Evolutionary conservation across 2,888 invertebrate species (phyloP).

Genomic region (Cotesia congregata): DNA sequence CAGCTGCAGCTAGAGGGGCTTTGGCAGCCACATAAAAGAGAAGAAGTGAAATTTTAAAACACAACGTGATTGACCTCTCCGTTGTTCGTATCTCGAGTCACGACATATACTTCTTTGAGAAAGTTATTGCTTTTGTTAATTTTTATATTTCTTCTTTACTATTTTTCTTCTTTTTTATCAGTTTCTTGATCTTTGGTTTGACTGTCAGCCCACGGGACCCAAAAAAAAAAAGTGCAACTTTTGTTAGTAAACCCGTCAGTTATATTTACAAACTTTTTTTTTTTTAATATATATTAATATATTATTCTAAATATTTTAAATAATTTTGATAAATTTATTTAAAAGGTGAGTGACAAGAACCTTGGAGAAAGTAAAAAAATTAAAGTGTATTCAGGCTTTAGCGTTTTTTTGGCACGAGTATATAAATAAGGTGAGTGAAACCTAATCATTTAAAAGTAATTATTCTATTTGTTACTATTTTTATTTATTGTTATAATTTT

Average conservation of each 20-base stretch:
- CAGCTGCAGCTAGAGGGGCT: neutral
- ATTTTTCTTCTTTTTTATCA: neutral
- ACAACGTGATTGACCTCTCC: constrained; percentile 55
- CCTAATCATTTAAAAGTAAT: constrained; percentile 41
- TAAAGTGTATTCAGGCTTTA: constrained; percentile 41
- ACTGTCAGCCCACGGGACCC: neutral
- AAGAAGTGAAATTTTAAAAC: constrained; percentile 42
- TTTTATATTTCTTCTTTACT: neutral
- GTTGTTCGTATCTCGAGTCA: constrained; percentile 46
- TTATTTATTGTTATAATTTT: neutral
- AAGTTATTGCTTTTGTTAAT: neutral
- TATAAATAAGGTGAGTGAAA: constrained; percentile 64
- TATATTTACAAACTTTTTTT: neutral
- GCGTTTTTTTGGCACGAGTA: constrained; percentile 47
- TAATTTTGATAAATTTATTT: neutral
- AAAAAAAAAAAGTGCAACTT: neutral
- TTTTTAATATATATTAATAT: neutral
- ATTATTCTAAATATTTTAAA: neutral
- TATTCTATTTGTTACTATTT: constrained; percentile 14
- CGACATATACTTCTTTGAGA: neutral
- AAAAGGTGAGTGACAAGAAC: constrained; percentile 25
- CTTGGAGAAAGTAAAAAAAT: constrained; percentile 36
- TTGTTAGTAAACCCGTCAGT: neutral
- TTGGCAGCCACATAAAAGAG: constrained; percentile 23
- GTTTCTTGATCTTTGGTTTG: neutral